Conservation (phyloP, 2,113 vertebrate genomes). For the Cygnus atratus region DNA sequence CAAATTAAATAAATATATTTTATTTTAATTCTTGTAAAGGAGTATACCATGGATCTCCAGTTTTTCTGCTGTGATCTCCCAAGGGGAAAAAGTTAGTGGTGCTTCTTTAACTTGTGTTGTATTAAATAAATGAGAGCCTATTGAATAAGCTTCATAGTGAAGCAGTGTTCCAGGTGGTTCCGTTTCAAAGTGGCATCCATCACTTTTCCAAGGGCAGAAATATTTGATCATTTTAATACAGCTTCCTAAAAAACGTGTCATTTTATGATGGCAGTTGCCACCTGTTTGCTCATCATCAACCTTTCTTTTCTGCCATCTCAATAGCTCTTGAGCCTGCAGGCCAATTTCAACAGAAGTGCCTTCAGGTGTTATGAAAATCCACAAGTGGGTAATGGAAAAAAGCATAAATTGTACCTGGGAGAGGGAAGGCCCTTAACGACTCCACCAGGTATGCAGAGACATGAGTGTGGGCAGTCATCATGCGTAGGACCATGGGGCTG, state of each 20-base stretch:
- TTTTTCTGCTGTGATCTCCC: neutral
- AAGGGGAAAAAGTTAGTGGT: neutral
- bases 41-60: neutral
- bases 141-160: neutral
- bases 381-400: neutral
- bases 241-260: neutral
- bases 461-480: neutral
- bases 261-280: neutral
- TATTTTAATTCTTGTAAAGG: neutral
- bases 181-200: neutral
- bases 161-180: neutral
- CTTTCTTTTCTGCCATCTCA: neutral
- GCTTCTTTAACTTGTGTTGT: neutral
- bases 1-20: neutral
- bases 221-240: neutral
- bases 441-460: rapidly evolving
- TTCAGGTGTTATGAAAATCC: neutral
- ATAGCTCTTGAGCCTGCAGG: neutral
- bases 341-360: neutral
- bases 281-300: neutral
- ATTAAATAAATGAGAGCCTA: neutral
- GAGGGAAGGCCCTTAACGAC: neutral
- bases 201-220: neutral
- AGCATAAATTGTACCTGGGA: neutral
- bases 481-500: rapidly evolving